A percentile compares a stretch with the other conserved stretches of the same genome.
Evolutionary conservation across 2,797 vertebrate species (phyloP).

Genomic region (Pangasius krempfi): DNA sequence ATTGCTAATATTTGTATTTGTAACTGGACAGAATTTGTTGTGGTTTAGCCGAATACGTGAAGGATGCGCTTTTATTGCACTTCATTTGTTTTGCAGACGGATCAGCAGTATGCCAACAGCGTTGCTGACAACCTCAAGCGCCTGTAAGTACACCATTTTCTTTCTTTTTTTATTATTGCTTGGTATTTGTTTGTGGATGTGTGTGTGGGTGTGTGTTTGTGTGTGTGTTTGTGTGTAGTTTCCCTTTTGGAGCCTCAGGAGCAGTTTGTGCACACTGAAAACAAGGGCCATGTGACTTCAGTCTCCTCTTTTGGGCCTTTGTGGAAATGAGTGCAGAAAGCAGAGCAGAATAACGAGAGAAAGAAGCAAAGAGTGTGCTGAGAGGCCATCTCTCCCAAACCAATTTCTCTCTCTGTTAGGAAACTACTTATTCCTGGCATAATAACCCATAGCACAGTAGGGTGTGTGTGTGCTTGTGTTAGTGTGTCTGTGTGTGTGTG

Average conservation of each 20-base stretch:
- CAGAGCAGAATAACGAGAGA: slow-evolving; percentile 16
- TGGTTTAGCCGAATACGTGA: background rate
- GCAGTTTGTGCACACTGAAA: slow-evolving; percentile 14
- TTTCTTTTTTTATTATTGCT: background rate
- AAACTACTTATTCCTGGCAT: slow-evolving; percentile 20
- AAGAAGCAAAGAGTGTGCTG: background rate
- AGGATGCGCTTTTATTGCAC: background rate
- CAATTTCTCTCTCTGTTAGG: slow-evolving; percentile 19
- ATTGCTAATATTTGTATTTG: background rate
- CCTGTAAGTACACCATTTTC: slow-evolving; percentile 83
- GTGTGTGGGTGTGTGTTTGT: slow-evolving; percentile 3
- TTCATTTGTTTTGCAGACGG: slow-evolving; percentile 78
- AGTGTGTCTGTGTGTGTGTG: slow-evolving; percentile 39
- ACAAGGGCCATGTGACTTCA: slow-evolving; percentile 25
- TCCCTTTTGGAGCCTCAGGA: slow-evolving; percentile 4
- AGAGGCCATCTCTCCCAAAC: slow-evolving; percentile 1
- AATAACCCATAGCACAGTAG: slow-evolving; percentile 9
- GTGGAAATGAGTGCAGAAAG: background rate
- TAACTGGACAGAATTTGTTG: background rate
- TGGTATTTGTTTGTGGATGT: background rate
- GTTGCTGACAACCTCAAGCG: slow-evolving; percentile 93
- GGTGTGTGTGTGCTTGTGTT: slow-evolving; percentile 27
- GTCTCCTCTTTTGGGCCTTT: slow-evolving; percentile 6
- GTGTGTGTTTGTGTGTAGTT: background rate
- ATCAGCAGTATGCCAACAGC: slow-evolving; percentile 88